Evolutionary conservation across 92 coral and sea anemone genomes (phyloP), one percentile per base, ranked within the genome.

Genomic region (Pocillopora meandrina): DNA sequence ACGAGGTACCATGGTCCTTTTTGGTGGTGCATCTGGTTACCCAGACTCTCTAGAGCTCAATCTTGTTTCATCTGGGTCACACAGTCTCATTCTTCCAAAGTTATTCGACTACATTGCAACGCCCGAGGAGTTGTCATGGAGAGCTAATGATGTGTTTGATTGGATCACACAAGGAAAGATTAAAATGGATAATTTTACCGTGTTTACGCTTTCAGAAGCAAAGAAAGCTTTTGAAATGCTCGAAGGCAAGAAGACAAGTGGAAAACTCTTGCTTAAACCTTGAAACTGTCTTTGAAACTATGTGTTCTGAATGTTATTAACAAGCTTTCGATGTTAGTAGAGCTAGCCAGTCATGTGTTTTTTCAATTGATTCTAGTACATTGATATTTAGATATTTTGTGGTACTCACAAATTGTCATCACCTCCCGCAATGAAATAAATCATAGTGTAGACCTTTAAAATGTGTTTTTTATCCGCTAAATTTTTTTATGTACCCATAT

Each of bases 11-110:
- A 82, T 87, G 90, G 88, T 82, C 42, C 56, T 75, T 78, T 87
- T 87, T 47, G 90, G 90, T 57, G 81, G 88, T 20, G 81, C 90
- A 14, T 87, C 90, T 42, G 90, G 90, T 61, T 83, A 83, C 63
- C 90, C 90, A 75, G 88, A 82, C 36, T 76, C 82, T 11, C 56
- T 87, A 31, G 78, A 75, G 11, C 82, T 78, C 23, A 55, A 52
- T 16, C 77, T 60, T 5, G 64, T 85, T 12, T 20, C 78, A 16
- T 34, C 72, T 15, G 84, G 88, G 12, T 85, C 89, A 57, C 66
- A 49, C 47, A 69, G 84, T 18, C 47, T 85, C 15, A 16, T 76
- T 49, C 55, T 36, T 2, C 85, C 89, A 19, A 75, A 23, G 78
- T 13, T 85, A 23, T 61, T 71, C 52, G 79, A 85, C 73, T 82